Evolutionary conservation across 1,140 invertebrate species (phyloP).

Genomic region (Tribolium castaneum): DNA sequence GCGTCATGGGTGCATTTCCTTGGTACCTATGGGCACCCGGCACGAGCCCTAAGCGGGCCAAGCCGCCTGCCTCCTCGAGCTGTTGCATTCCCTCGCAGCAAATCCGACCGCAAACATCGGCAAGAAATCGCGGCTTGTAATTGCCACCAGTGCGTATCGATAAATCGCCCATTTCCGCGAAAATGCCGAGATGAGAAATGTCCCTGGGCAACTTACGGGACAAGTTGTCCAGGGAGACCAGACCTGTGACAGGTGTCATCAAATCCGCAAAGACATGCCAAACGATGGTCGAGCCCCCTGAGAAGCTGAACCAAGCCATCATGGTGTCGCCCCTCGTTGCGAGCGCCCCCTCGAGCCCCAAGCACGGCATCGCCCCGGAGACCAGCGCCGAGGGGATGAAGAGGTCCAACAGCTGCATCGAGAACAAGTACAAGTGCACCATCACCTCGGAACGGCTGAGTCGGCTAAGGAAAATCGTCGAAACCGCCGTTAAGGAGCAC

Average conservation of each 20-base stretch:
- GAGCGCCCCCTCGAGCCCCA: slow-evolving; percentile 46
- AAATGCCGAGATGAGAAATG: slow-evolving; percentile 12
- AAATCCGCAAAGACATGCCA: slow-evolving; percentile 39
- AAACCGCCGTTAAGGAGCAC: slow-evolving; percentile 66
- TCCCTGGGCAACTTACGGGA: slow-evolving; percentile 36
- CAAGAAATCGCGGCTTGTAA: background rate
- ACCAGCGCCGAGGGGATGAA: slow-evolving; percentile 28
- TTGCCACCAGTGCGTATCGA: background rate
- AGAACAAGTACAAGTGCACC: slow-evolving; percentile 54
- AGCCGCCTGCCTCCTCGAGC: slow-evolving; percentile 25
- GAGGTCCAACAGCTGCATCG: slow-evolving; percentile 53
- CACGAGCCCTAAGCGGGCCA: slow-evolving; percentile 46
- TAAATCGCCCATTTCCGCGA: background rate
- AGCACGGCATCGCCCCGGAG: background rate
- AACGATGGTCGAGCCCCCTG: slow-evolving; percentile 34
- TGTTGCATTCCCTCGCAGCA: slow-evolving; percentile 40
- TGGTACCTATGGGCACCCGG: slow-evolving; percentile 48
- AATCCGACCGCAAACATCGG: background rate
- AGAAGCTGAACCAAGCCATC: background rate
- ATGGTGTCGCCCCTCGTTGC: slow-evolving; percentile 21
- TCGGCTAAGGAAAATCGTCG: slow-evolving; percentile 64
- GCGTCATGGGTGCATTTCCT: slow-evolving; percentile 45
- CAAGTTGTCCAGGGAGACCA: slow-evolving; percentile 38
- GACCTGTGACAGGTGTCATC: slow-evolving; percentile 39
- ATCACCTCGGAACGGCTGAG: slow-evolving; percentile 66